phyloP scores from a whole-genome alignment of 2,888 invertebrate genomes.

The Hypsopygia costalis region DNA sequence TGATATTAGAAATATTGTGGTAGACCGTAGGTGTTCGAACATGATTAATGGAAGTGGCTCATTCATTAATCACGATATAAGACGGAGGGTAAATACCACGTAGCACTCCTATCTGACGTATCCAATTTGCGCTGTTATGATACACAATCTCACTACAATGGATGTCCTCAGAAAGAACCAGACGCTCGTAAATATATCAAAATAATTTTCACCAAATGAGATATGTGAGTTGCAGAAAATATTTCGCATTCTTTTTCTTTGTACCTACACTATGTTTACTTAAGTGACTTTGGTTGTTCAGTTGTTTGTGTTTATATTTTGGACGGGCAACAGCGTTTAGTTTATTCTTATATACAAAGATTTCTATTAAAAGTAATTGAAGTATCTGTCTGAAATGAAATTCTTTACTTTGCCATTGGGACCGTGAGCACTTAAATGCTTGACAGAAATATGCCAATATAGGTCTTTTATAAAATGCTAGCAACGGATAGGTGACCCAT shows the following conservation, averaged over 20 bases:
- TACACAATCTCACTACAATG: constrained; percentile 38
- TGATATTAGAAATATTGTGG: constrained; percentile 1
- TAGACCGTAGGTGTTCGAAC: constrained; percentile 2
- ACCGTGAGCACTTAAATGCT: no score
- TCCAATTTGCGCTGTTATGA: constrained; percentile 46
- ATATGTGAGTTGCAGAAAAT: neutral
- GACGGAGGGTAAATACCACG: no score
- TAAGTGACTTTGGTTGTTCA: neutral
- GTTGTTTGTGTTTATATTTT: no score
- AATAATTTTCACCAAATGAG: neutral
- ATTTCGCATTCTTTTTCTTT: neutral
- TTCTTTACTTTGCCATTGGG: no score
- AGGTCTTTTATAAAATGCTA: no score
- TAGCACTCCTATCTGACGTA: constrained; percentile 27
- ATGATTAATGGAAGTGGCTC: constrained; percentile 5
- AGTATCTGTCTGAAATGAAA: no score
- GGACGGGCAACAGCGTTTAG: no score
- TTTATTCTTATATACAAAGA: no score
- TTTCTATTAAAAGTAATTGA: no score
- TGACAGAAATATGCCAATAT: no score
- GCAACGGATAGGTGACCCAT: no score
- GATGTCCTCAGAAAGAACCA: constrained; percentile 5
- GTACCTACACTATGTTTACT: neutral
- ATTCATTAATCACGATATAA: constrained; percentile 1
- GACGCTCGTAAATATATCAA: constrained; percentile 9